phyloP scores from a whole-genome alignment of 2,113 vertebrate genomes.

The Pseudonaja textilis region DNA sequence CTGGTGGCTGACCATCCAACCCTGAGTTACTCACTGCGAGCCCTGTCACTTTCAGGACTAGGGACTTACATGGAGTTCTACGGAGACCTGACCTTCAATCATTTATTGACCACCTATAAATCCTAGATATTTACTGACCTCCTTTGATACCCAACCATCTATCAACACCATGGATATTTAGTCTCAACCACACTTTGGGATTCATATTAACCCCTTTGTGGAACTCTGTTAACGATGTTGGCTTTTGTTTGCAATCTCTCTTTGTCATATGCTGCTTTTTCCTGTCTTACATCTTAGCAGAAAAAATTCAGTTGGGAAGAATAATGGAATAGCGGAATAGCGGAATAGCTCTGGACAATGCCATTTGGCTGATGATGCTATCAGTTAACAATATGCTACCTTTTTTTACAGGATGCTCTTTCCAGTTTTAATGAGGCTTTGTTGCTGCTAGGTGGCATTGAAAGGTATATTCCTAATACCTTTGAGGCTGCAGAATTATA shows the following conservation, averaged over 20 bases:
- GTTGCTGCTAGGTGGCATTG: conserved; percentile 45
- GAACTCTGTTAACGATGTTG: background rate
- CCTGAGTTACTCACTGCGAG: background rate
- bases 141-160: background rate
- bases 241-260: background rate
- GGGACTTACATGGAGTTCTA: background rate
- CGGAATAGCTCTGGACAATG: background rate
- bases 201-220: background rate
- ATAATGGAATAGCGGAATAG: background rate
- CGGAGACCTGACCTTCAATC: background rate
- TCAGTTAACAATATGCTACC: conserved; percentile 8
- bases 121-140: background rate
- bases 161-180: background rate
- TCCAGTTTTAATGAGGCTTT: conserved; percentile 67
- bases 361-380: background rate
- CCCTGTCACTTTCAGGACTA: background rate
- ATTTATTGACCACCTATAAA: background rate
- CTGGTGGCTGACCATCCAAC: background rate
- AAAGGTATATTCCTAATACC: conserved; percentile 27
- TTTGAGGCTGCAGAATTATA: conserved; percentile 66
- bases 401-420: conserved; percentile 69
- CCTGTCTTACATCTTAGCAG: background rate
- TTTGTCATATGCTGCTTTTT: background rate
- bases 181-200: background rate
- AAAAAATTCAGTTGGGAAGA: background rate